A percentile compares a stretch with the other conserved stretches of the same genome.
Evolutionary conservation across 2,113 vertebrate species (phyloP).

Genomic region (Proteles cristata): DNA sequence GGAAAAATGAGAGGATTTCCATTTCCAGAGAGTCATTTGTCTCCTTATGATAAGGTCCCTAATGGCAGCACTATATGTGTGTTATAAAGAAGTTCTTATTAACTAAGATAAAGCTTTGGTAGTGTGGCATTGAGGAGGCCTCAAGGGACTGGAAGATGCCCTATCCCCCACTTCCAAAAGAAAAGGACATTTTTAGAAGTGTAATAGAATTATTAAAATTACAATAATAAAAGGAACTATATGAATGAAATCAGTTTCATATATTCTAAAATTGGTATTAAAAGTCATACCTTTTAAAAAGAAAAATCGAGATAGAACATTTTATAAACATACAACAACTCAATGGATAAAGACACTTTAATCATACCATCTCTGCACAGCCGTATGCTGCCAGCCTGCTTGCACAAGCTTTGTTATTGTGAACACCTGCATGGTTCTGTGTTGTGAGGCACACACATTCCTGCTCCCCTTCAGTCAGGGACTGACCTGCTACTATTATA

Average conservation of each 20-base stretch:
- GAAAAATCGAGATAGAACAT: conserved; percentile 6
- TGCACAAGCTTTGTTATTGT: background rate
- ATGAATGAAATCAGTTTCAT: background rate
- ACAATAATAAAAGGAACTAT: background rate
- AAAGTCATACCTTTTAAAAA: background rate
- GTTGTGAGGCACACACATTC: background rate
- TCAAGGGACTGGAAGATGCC: background rate
- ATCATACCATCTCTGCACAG: background rate
- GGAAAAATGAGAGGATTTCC: background rate
- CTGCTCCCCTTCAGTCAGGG: background rate
- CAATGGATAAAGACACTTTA: background rate
- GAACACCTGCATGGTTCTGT: background rate
- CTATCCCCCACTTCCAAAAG: background rate
- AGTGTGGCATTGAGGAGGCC: background rate
- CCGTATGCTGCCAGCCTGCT: background rate
- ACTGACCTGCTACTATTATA: background rate
- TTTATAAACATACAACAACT: background rate
- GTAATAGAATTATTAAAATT: background rate
- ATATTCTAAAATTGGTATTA: background rate
- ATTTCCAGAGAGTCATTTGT: background rate
- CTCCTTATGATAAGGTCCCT: background rate
- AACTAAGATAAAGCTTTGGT: background rate
- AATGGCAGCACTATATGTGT: background rate
- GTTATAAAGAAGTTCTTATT: background rate
- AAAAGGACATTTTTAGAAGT: background rate